A percentile compares a stretch with the other conserved stretches of the same genome.
Evolutionary conservation across 2,797 vertebrate genomes (phyloP).

Genomic region (Poeciliopsis paucimaculata): DNA sequence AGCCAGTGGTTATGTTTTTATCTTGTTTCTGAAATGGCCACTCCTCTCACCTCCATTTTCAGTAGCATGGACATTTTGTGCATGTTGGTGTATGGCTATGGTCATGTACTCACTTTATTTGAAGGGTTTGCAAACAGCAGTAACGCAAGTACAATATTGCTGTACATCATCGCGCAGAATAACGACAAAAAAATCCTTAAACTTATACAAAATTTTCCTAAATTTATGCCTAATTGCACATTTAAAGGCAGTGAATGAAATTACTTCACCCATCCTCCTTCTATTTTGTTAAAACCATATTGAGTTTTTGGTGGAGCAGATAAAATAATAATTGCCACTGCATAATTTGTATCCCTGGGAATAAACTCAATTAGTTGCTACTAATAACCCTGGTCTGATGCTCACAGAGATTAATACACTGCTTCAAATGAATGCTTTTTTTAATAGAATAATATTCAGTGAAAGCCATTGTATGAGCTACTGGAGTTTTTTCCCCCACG

Average conservation of each 20-base stretch:
- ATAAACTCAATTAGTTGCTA: constrained; percentile 17
- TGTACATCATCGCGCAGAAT: too few relatives aligned
- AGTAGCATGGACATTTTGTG: neutral
- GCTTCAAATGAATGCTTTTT: constrained; percentile 3
- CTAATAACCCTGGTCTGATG: constrained; percentile 17
- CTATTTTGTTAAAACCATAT: neutral
- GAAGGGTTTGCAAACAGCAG: neutral
- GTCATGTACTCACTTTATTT: neutral
- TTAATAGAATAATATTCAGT: constrained; percentile 5
- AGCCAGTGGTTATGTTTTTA: neutral
- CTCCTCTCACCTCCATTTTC: neutral
- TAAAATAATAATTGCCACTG: neutral
- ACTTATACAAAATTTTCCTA: neutral
- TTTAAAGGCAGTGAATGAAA: neutral
- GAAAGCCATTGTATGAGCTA: neutral
- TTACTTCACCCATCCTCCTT: too few relatives aligned
- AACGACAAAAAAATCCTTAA: neutral
- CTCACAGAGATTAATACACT: constrained; percentile 8
- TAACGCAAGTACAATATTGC: neutral
- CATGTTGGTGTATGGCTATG: too few relatives aligned
- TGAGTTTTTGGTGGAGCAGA: constrained; percentile 3
- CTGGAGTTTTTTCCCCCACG: neutral
- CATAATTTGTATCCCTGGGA: constrained; percentile 5
- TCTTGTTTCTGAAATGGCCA: neutral
- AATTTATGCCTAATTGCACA: neutral